Base-by-base conservation (phyloP, 1,140 invertebrate species). In the Venustaconcha ellipsiformis region DNA sequence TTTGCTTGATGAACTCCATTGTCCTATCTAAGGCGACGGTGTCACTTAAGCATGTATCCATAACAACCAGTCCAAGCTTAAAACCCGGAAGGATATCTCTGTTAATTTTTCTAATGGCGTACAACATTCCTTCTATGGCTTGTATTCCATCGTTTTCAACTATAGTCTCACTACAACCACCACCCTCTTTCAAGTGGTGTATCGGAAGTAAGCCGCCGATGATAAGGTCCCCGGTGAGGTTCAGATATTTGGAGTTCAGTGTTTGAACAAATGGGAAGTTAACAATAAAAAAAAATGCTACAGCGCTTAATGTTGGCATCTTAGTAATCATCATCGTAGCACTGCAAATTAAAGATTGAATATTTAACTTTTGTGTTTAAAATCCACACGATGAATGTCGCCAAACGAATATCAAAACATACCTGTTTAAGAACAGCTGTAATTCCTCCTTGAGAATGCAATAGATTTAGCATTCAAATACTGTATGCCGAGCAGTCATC, bases 11-110 rank as follows among this genome's bases (percentile, higher is more conserved):
- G 84, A 95, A 95, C 82, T 95, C 93, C 68, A 95, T 88, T 56
- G 93, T 93, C 81, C 95, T 94, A 84, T 95, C 94, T 0, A 95
- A 89, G 1, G 94, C 94, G 87, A 94, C 94, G 0, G 94, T 94
- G 76, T 94, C 94, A 58, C 93, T 91, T 14, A 93, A 93, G 84
- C 94, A 95, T 0, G 94, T 94, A 86, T 95, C 95, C 11, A 94
- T 88, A 67, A 94, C 94, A 77, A 94, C 91, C 2, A 93, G 93
- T 1, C 94, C 94, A 56, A 95, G 85, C 15, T 87, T 92, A 18
- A 93, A 90, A 70, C 92, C 93, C 4, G 93, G 93, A 77, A 72
- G 72, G 55, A 87, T 23, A 14, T 55, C 85, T 0, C 88, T 83
- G 4, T 87, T 88, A 74, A 95, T 94, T 64, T 91, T 89, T 82